Conservation (phyloP, 2,113 vertebrate genomes). For the Prunella fulvescens region DNA sequence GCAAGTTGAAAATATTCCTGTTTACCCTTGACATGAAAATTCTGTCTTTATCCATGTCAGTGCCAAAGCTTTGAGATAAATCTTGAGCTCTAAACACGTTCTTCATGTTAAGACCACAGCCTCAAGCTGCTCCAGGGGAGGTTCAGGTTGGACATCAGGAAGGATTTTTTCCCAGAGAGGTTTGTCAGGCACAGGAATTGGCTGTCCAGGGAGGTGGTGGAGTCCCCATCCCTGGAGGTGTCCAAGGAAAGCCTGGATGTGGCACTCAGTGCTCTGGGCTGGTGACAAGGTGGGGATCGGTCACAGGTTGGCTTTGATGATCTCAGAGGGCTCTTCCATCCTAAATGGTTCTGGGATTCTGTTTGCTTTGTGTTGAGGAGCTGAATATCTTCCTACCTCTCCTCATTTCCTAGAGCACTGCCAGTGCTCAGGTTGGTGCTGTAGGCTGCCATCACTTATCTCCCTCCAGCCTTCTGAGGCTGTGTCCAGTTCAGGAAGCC, state of each 20-base stretch:
- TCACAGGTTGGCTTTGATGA: background rate
- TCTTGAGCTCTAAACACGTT: background rate
- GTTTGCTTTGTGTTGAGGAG: background rate
- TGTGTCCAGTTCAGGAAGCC: background rate
- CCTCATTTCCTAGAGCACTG: background rate
- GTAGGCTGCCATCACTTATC: accelerated
- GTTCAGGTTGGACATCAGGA: background rate
- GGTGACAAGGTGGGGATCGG: accelerated
- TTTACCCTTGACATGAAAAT: background rate
- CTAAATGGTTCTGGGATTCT: background rate
- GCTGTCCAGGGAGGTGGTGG: background rate
- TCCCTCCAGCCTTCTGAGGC: background rate
- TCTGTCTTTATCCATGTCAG: background rate
- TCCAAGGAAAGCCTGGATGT: background rate
- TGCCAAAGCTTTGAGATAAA: background rate
- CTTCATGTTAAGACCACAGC: background rate
- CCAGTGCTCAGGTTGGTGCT: background rate
- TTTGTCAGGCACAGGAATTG: accelerated
- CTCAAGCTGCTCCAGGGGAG: background rate
- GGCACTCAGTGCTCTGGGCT: background rate
- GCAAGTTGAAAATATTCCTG: background rate
- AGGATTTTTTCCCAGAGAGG: background rate
- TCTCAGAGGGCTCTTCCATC: background rate
- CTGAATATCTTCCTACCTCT: background rate
- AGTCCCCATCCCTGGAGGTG: background rate